Base-by-base conservation (phyloP, 2,797 vertebrate species). In the Buceros bicornis region DNA sequence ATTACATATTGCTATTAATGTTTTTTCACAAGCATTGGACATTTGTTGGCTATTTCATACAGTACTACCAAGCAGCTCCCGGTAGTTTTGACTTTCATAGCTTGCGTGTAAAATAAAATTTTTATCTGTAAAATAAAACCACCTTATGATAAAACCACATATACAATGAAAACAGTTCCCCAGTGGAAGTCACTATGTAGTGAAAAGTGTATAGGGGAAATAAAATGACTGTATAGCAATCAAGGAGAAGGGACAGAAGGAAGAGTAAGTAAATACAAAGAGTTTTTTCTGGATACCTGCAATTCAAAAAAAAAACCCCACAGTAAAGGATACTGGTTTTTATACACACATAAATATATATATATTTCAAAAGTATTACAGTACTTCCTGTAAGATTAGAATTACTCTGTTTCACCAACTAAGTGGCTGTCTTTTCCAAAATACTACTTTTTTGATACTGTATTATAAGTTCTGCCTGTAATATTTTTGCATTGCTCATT, bases 401-500 rank as follows among this genome's bases (percentile, higher is more conserved):
- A 72, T 97, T 87, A 96, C 86, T 94, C 94, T 93, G 89, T 97
- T 98, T 95, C 93, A 96, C 90, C 58, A 25, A 93, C 54, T 90
- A 92, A 97, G 97, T 94, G 94, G 93, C 94, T 96, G 89, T 97
- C 88, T 96, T 98, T 98, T 96, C 97, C 95, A 97, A 96, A 95
- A 95, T 95, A 95, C 16, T 95, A 92, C 95, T 98, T 98, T 98
- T 95, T 78, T 97, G 97, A 97, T 97, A 97, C 90, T 98, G 96
- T 97, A 97, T 97, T 87, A 93, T 97, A 97, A 97, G 95, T 97
- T 97, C 92, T 97, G 96, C 97, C 95, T 98, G 91, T 97, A 94
- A 95, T 98, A 97, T 97, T 97, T 98, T 98, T 98, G 95, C 97
- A 97, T 98, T 93, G 83, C 93, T 97, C 95, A 95, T 97, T 97